phyloP scores from a whole-genome alignment of 2,797 vertebrate genomes.

The Petrocephalus sullivani region DNA sequence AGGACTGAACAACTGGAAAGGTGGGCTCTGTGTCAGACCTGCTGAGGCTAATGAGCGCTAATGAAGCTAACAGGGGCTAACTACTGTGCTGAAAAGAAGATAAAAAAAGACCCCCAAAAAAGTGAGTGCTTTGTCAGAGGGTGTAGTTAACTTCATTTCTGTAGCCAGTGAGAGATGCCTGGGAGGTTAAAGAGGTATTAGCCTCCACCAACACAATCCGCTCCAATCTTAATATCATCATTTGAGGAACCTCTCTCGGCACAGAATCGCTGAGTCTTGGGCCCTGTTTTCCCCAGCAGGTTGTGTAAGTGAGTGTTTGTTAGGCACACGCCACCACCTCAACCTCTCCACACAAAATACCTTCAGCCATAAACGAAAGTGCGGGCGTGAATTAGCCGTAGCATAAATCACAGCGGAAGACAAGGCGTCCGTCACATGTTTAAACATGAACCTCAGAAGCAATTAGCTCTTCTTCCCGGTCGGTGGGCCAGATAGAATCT shows the following conservation, averaged over 20 bases:
- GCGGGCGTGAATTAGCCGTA: conserved; percentile 13
- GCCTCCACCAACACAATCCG: background rate
- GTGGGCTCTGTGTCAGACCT: background rate
- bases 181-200: conserved; percentile 8
- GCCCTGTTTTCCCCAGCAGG: background rate
- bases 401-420: conserved; percentile 22
- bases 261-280: background rate
- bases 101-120: background rate
- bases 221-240: background rate
- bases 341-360: background rate
- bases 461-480: conserved; percentile 21
- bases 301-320: background rate
- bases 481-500: conserved; percentile 16
- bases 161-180: conserved; percentile 1
- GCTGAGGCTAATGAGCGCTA: background rate
- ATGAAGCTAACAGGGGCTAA: background rate
- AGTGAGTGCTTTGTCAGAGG: background rate
- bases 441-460: conserved; percentile 29
- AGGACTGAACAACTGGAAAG: background rate
- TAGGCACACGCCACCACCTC: background rate
- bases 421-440: conserved; percentile 20
- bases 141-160: conserved; percentile 4
- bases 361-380: conserved; percentile 3
- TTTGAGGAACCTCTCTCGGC: background rate
- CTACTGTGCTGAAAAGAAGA: background rate